phyloP scores from a whole-genome alignment of 1,140 invertebrate genomes.

The Mycetomoellerius zeteki region DNA sequence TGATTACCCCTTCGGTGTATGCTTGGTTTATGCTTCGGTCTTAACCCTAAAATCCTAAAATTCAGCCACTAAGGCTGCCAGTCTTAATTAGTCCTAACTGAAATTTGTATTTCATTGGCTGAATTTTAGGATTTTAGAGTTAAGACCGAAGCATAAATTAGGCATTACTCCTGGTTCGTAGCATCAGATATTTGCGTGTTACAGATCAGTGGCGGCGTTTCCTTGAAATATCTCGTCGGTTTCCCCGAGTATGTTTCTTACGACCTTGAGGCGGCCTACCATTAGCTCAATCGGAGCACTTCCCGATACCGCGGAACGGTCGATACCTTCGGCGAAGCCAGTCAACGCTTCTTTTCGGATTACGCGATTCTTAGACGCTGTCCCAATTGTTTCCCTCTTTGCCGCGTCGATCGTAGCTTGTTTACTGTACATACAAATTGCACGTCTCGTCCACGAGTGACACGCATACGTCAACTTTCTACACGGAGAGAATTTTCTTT shows the following conservation, averaged over 20 bases:
- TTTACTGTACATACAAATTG: not conserved
- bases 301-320: not conserved
- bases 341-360: slow-evolving; percentile 17
- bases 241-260: not conserved
- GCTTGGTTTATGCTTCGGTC: too few relatives aligned
- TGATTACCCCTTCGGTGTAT: too few relatives aligned
- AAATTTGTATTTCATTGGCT: too few relatives aligned
- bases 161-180: not conserved
- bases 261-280: not conserved
- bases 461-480: not conserved
- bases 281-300: not conserved
- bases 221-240: not conserved
- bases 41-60: too few relatives aligned
- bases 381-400: not conserved
- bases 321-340: slow-evolving; percentile 1
- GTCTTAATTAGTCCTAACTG: too few relatives aligned
- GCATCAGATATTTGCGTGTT: not conserved
- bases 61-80: too few relatives aligned
- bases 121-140: too few relatives aligned
- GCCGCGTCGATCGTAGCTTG: not conserved
- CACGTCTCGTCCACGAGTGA: not conserved
- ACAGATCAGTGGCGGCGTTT: not conserved
- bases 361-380: not conserved
- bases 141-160: too few relatives aligned
- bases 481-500: too few relatives aligned